A percentile compares a stretch with the other conserved stretches of the same genome.
These are phyloP conservation scores for Hypotaenidia philippensis DNA, from an alignment of 2,797 vertebrate species.

Conservation along the genomic window DNA sequence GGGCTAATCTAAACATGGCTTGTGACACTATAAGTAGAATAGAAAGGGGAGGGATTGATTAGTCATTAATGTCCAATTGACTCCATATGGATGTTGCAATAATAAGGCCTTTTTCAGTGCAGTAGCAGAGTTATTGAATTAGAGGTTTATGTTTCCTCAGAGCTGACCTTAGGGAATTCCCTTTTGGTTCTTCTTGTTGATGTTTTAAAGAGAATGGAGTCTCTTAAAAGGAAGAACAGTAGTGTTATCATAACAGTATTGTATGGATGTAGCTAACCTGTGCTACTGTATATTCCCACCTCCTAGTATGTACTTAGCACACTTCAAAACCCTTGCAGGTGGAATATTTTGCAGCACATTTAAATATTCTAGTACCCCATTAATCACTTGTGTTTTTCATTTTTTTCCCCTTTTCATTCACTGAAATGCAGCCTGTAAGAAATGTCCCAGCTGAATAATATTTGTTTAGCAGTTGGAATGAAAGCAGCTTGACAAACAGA, in stretches of 20 bases:
- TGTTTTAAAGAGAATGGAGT: slow-evolving; percentile 78
- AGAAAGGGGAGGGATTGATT: slow-evolving; percentile 85
- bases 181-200: slow-evolving; percentile 79
- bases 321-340: slow-evolving; percentile 23
- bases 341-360: slow-evolving; percentile 33
- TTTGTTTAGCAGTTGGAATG: slow-evolving; percentile 51
- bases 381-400: slow-evolving; percentile 11
- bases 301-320: slow-evolving; percentile 27
- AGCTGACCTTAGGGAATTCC: slow-evolving; percentile 87
- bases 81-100: slow-evolving; percentile 86
- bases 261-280: slow-evolving; percentile 40
- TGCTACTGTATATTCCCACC: not conserved
- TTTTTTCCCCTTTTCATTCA: not conserved
- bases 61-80: slow-evolving; percentile 86
- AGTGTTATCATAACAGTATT: slow-evolving; percentile 48
- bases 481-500: slow-evolving; percentile 12
- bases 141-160: slow-evolving; percentile 86
- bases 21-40: slow-evolving; percentile 88
- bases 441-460: slow-evolving; percentile 33
- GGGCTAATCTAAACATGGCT: slow-evolving; percentile 88
- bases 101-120: slow-evolving; percentile 84
- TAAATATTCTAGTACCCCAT: slow-evolving; percentile 58
- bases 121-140: slow-evolving; percentile 87
- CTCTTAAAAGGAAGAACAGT: slow-evolving; percentile 69
- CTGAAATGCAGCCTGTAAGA: not conserved